Conservation (phyloP, 2,888 invertebrate genomes). For the Cheilosia vernalis region DNA sequence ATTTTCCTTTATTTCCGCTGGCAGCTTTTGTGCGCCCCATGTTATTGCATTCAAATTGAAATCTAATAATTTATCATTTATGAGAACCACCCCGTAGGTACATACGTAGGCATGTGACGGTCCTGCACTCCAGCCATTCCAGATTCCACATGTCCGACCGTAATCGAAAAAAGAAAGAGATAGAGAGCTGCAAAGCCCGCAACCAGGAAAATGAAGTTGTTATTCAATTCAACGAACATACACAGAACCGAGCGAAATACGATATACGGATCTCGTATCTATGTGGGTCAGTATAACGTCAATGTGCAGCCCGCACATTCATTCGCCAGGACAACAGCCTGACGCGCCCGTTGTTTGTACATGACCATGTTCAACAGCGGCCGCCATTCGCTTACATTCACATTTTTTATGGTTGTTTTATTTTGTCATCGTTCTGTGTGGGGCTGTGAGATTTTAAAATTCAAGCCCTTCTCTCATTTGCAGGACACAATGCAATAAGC, state of each 20-base stretch:
- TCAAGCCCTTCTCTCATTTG: conserved; percentile 38
- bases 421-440: not conserved
- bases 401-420: conserved; percentile 11
- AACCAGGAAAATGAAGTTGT: conserved; percentile 62
- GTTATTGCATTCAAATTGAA: conserved; percentile 73
- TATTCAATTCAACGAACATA: conserved; percentile 72
- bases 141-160: conserved; percentile 8
- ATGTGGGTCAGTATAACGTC: conserved; percentile 76
- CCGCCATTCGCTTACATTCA: conserved; percentile 55
- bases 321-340: conserved; percentile 40
- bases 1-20: conserved; percentile 35
- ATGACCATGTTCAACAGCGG: conserved; percentile 64
- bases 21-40: conserved; percentile 30
- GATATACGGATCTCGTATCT: conserved; percentile 72
- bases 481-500: conserved; percentile 71
- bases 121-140: conserved; percentile 18
- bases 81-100: conserved; percentile 56
- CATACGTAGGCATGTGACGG: not conserved
- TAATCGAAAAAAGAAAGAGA: conserved; percentile 19
- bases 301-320: conserved; percentile 49
- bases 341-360: conserved; percentile 24
- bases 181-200: conserved; percentile 1
- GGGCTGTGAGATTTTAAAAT: conserved; percentile 54
- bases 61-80: conserved; percentile 75
- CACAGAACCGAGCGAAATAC: conserved; percentile 38